Evolutionary conservation across 2,113 vertebrate species (phyloP), one percentile per base, ranked within the genome.

Genomic region (Edolisoma coerulescens): DNA sequence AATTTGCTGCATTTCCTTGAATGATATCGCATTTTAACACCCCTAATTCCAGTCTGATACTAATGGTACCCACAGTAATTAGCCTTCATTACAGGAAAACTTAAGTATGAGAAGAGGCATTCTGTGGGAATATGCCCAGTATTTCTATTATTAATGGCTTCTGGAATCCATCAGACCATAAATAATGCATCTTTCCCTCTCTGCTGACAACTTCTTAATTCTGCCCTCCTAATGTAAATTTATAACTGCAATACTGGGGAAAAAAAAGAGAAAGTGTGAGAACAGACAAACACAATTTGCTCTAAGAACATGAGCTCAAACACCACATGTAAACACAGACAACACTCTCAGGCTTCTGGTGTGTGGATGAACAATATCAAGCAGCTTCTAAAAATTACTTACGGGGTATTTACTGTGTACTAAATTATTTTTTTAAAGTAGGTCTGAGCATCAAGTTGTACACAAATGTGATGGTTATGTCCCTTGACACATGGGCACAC

Each of bases 191-290:
- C 67, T 61, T 93, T 76, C 80, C 83, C 42, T 83, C 45, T 76
- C 75, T 77, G 54, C 74, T 94, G 92, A 95, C 79, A 95, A 53
- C 49, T 79, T 83, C 80, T 92, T 92, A 90, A 92, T 93, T 91
- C 89, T 89, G 13, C 49, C 32, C 61, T 93, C 61, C 74, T 92
- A 87, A 96, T 73, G 71, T 88, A 76, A 93, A 96, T 85, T 95
- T 92, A 65, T 94, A 50, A 64, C 71, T 65, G 45, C 59, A 68
- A 27, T 49, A 73, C 27, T 17, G 22, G 27, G 0, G 0, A 1
- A 7, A 39, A 30, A 39, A 44, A 49, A 33, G 10, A 61, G 11
- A 17, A 79, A 73, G 61, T 14, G 44, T 32, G n/a, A 79, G 49
- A 87, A 52, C 9, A 77, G 63, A 52, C 53, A 52, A 69, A 69